A percentile compares a stretch with the other conserved stretches of the same genome.
Evolutionary conservation across 2,888 invertebrate species (phyloP).

Genomic region (Sthenelais limicola): DNA sequence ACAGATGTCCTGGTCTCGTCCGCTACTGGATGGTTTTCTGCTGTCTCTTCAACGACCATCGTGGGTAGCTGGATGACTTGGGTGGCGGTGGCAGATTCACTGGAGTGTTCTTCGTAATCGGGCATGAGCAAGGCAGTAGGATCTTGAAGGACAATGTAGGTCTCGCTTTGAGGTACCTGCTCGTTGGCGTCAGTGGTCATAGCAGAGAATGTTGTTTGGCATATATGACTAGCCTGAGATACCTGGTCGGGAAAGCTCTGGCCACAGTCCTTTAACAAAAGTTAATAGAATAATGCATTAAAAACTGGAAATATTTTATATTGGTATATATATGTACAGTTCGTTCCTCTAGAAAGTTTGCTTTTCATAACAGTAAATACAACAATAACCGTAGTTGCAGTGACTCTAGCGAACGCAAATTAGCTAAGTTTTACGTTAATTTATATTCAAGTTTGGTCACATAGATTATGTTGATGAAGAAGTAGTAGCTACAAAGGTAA

Average conservation of each 20-base stretch:
- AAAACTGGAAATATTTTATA: no score
- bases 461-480: no score
- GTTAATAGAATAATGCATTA: no score
- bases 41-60: constrained; percentile 6
- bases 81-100: not conserved
- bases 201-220: not conserved
- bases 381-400: no score
- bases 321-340: no score
- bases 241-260: constrained; percentile 15
- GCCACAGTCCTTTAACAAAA: no score
- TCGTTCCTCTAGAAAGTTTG: no score
- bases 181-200: not conserved
- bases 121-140: not conserved
- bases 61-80: not conserved
- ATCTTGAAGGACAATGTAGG: constrained; percentile 6
- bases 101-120: not conserved
- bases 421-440: no score
- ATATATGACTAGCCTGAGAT: constrained; percentile 16
- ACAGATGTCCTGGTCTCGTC: not conserved
- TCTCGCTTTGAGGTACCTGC: constrained; percentile 29
- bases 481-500: no score
- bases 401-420: no score
- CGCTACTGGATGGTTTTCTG: not conserved
- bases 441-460: no score
- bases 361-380: no score